Conservation (phyloP, 2,797 vertebrate species). For the Tympanoctomys barrerae region DNA sequence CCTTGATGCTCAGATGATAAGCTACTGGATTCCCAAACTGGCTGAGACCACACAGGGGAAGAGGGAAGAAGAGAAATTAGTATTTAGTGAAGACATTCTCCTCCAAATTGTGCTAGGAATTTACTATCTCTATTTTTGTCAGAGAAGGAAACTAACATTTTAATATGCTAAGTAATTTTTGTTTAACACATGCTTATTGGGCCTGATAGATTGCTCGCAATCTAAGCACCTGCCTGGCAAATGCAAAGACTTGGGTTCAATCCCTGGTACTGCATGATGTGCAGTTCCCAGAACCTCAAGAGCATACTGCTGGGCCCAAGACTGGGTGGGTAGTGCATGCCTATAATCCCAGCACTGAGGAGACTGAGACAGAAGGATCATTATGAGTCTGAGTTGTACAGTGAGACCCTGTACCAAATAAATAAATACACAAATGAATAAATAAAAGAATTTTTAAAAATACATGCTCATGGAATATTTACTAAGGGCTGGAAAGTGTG, state of each 20-base stretch:
- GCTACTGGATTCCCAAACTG: background rate
- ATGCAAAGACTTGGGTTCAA: too few relatives aligned
- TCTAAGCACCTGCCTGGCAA: too few relatives aligned
- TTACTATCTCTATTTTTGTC: slow-evolving; percentile 51
- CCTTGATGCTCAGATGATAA: background rate
- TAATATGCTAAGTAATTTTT: slow-evolving; percentile 49
- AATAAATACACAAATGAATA: too few relatives aligned
- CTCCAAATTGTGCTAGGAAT: slow-evolving; percentile 32
- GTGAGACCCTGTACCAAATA: too few relatives aligned
- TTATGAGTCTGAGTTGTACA: too few relatives aligned
- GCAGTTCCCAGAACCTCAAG: too few relatives aligned
- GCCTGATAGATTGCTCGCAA: too few relatives aligned
- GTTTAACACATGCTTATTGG: slow-evolving; percentile 35
- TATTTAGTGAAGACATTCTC: slow-evolving; percentile 2
- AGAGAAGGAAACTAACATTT: slow-evolving; percentile 61
- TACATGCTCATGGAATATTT: slow-evolving; percentile 42
- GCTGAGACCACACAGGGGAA: background rate
- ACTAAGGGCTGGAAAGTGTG: background rate
- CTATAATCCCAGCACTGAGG: too few relatives aligned
- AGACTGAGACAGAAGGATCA: too few relatives aligned
- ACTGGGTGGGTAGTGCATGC: too few relatives aligned
- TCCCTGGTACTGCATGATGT: too few relatives aligned
- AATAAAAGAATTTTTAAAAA: background rate
- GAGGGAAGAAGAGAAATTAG: slow-evolving; percentile 13
- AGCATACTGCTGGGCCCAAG: too few relatives aligned